Base-by-base conservation (phyloP, 2,888 invertebrate species). In the Lochmaea capreae region DNA sequence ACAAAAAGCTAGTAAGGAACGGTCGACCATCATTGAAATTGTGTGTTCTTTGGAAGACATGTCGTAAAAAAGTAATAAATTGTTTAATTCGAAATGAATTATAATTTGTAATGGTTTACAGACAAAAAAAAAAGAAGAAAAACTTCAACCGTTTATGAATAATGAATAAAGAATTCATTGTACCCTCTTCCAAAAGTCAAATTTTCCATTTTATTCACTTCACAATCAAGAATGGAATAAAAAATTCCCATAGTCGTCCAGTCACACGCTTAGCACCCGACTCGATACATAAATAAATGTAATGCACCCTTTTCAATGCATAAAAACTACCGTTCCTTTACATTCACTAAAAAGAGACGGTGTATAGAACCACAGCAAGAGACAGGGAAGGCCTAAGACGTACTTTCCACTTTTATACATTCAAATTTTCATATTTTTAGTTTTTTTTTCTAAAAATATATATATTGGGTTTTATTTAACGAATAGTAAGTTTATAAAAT, bases 211-310 rank as follows among this genome's bases (percentile, higher is more conserved):
- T 65, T 65, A 22, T 65, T 46, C 18, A 33, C 62, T 12, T 11
- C 62, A 5, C 26, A 42, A 65, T 26, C 8, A 59, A 33, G n/a
- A 59, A 59, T 11, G 42, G 42, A 42, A 63, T 71, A 75, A 75
- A 73, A 73, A 74, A 77, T 77, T 77, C 76, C 76, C 74, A 74
- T 76, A 72, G 73, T 70, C 43, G 65, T 33, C 33, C 33, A 18
- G 77, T 77, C 77, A 75, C 77, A 77, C 74, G 76, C 73, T 77
- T 71, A 73, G 76, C 77, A 77, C 77, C 77, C 77, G 76, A 76
- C 74, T 73, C 67, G 77, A 61, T 73, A 71, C 71, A 67, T 67
- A 73, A 77, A 12, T 71, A 76, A 54, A 43, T 18, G 62, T 18
- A 42, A 70, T 73, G 67, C 76, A 76, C 77, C 77, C 77, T 74